Base-by-base conservation (phyloP, 92 coral and sea anemone species). In the Epizoanthus illoricatus region DNA sequence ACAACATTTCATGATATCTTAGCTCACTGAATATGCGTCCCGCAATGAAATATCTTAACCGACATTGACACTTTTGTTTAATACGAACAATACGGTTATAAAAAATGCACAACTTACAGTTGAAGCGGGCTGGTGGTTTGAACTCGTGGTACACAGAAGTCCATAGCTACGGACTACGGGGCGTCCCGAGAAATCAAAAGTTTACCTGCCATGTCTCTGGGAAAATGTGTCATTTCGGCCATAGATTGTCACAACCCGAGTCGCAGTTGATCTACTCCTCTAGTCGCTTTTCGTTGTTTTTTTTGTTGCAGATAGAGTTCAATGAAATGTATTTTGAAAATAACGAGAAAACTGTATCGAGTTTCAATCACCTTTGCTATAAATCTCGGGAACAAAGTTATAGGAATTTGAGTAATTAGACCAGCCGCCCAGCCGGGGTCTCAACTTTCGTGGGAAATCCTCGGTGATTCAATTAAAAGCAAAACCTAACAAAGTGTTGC, bases 41-140 rank as follows among this genome's bases (percentile, higher is more conserved):
- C 10, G 56, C 56, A 52, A 52, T 52, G 56, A 52, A 11, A 52
- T 13, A 0, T 43, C 12, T 39, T 68, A n/a, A 36, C 73, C 17
- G 73, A 13, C 8, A 39, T 19, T 68, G 73, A 16, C 73, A 68
- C 52, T 68, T 12, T 68, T 68, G 40, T 41, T 68, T 43, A 68
- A 15, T 36, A 18, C 7, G n/a, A 11, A 68, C 49, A 68, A 68
- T 16, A 68, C 7, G 47, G 19, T 68, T n/a, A 68, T 68, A 24
- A 68, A 40, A 66, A 39, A 68, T 68, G 73, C 52, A 68, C 45
- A 40, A 28, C 41, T 64, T 64, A 23, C 8, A 8, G 28, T 1
- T n/a, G 41, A 20, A 64, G 1, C 69, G 21, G 21, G 69, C 73
- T 39, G 73, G 73, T 68, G 20, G 73, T 68, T 2, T 52, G 7